A percentile compares a stretch with the other conserved stretches of the same genome.
These are phyloP conservation scores for Archips xylosteana DNA, from an alignment of 2,888 invertebrate genomes.

Conservation along the genomic window DNA sequence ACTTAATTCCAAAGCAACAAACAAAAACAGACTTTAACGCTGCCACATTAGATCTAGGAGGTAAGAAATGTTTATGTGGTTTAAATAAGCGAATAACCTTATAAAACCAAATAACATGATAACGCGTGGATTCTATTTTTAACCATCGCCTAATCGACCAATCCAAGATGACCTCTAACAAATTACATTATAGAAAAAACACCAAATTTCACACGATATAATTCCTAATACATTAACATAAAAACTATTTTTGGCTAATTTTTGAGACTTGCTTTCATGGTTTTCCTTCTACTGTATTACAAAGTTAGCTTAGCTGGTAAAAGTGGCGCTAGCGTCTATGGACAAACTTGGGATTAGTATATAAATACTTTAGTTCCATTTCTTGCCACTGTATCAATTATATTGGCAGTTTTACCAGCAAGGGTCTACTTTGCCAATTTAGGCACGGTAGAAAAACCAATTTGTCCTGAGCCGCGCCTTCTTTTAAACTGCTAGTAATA, in stretches of 20 bases:
- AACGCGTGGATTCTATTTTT: conserved; percentile 39
- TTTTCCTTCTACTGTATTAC: not conserved
- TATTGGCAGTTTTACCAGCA: not conserved
- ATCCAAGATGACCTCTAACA: conserved; percentile 30
- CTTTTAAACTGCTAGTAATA: not conserved
- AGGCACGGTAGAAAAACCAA: not conserved
- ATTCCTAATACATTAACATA: not conserved
- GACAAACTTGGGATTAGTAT: not conserved
- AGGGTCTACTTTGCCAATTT: conserved; percentile 16
- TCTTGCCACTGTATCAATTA: not conserved
- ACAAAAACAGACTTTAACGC: not conserved
- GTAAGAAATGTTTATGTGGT: not conserved
- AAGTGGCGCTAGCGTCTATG: conserved; percentile 5
- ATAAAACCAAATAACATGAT: conserved; percentile 36
- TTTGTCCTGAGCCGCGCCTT: not conserved
- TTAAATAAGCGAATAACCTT: conserved; percentile 35
- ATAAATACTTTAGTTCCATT: not conserved
- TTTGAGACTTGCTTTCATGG: not conserved
- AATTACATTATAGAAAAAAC: conserved; percentile 4
- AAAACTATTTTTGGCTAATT: not conserved
- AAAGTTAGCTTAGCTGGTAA: not conserved
- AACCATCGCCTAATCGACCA: conserved; percentile 28
- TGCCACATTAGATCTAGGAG: not conserved
- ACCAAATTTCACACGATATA: not conserved
- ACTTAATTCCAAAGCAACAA: not conserved